Evolutionary conservation across 2,888 invertebrate genomes (phyloP), one percentile per base, ranked within the genome.

Genomic region (Unio delphinus): DNA sequence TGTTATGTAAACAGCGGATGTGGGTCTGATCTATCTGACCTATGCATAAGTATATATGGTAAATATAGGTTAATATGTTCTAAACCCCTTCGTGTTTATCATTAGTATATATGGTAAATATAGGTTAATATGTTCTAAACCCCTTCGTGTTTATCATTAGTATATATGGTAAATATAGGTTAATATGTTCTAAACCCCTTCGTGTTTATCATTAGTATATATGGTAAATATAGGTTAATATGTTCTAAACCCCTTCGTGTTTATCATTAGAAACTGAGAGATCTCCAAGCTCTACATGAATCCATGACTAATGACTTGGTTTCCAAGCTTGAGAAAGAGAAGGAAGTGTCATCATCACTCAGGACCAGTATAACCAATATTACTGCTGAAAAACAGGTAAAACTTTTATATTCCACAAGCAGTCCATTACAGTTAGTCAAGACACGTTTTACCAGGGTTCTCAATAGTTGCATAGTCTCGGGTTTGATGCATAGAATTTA

Each of bases 271-370:
- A 64, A 72, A 28, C 45, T 62, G 62, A 62, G 6, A 20, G 2
- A 70, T 58, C 55, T 75, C 58, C 64, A 66, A 30, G 66, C 71
- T n/a, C 68, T 73, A 64, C 94, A 95, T 87, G 94, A 94, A 89
- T 93, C 93, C 26, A 95, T 96, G 89, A 91, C 96, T 60, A 95
- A 95, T 82, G 94, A 94, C 8, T 91, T 96, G 77, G 72, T 78
- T 34, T 55, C 70, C 59, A 76, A 76, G 62, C 72, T 83, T 60
- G 80, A 86, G 71, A 81, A 78, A 68, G 83, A 85, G 30, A 83
- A 82, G 63, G 81, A 81, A 54, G 85, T 85, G 64, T 75, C 78
- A 55, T 69, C 82, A 28, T 78, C 80, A 61, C 70, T 79, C 54
- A 75, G 82, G 64, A 66, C 73, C 55, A 73, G 73, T 70, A 84